Conservation (phyloP, 2,888 invertebrate species). For the Phymatocera aterrima region DNA sequence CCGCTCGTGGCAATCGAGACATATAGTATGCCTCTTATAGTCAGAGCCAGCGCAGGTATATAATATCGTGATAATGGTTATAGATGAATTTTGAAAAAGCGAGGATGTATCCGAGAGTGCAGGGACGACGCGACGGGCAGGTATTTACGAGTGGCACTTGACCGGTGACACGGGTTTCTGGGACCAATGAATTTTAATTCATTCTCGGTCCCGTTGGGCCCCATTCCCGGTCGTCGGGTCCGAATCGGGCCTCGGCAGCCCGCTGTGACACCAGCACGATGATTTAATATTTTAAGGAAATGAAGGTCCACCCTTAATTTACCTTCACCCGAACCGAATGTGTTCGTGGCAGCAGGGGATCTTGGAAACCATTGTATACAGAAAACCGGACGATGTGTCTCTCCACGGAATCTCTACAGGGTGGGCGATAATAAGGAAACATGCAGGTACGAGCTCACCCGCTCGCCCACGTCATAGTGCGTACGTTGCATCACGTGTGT, state of each 20-base stretch:
- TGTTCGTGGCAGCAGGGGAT: constrained; percentile 69
- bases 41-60: no score
- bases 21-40: no score
- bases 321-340: constrained; percentile 62
- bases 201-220: constrained; percentile 56
- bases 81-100: not conserved
- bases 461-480: not conserved
- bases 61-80: no score
- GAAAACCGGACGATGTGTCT: constrained; percentile 49
- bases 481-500: not conserved
- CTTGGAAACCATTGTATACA: constrained; percentile 67
- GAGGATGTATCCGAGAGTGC: not conserved
- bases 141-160: constrained; percentile 73
- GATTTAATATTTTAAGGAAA: constrained; percentile 74
- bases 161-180: constrained; percentile 72
- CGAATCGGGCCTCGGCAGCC: constrained; percentile 62
- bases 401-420: constrained; percentile 19
- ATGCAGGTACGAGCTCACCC: not conserved
- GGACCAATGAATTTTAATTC: constrained; percentile 74
- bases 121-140: constrained; percentile 53
- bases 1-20: not conserved
- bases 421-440: constrained; percentile 9
- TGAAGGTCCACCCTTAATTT: constrained; percentile 70
- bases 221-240: constrained; percentile 53
- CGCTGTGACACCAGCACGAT: constrained; percentile 73